A percentile compares a stretch with the other conserved stretches of the same genome.
These are phyloP conservation scores for Noctilio leporinus DNA, from an alignment of 2,113 vertebrate genomes.

Conservation along the genomic window DNA sequence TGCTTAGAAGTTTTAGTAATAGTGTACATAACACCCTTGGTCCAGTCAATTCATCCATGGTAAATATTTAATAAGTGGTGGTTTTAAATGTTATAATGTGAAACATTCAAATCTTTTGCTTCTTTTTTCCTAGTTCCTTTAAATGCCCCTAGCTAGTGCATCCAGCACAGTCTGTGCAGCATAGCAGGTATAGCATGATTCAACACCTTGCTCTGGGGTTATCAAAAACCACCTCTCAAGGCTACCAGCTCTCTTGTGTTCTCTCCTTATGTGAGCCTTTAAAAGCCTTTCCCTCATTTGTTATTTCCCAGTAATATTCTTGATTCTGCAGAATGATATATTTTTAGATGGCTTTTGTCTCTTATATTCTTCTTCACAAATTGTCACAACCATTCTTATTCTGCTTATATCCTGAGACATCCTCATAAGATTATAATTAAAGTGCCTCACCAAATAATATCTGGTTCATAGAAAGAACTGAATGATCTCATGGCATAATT, in stretches of 20 bases:
- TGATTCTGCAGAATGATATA: neutral
- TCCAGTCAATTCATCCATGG: neutral
- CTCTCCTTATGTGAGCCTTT: neutral
- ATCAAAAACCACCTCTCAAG: rapidly evolving
- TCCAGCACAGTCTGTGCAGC: neutral
- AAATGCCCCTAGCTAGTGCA: neutral
- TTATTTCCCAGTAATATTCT: neutral
- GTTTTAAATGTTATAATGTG: neutral
- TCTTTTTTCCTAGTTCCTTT: neutral
- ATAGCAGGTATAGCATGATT: neutral
- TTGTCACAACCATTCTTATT: neutral
- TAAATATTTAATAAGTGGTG: neutral
- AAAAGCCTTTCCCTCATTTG: neutral
- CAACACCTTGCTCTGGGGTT: neutral
- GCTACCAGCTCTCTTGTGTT: neutral
- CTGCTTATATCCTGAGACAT: neutral
- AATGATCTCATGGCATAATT: neutral
- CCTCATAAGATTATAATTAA: neutral
- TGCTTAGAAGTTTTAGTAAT: neutral
- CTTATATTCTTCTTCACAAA: neutral
- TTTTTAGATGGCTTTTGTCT: neutral
- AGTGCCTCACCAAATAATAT: neutral
- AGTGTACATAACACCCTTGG: neutral
- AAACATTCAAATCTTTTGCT: neutral
- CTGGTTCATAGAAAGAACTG: neutral